Percentiles rank a stretch among this genome's conserved stretches.
Evolutionary conservation across 2,888 invertebrate species (phyloP).

Genomic region (Polyommatus iphigenia): DNA sequence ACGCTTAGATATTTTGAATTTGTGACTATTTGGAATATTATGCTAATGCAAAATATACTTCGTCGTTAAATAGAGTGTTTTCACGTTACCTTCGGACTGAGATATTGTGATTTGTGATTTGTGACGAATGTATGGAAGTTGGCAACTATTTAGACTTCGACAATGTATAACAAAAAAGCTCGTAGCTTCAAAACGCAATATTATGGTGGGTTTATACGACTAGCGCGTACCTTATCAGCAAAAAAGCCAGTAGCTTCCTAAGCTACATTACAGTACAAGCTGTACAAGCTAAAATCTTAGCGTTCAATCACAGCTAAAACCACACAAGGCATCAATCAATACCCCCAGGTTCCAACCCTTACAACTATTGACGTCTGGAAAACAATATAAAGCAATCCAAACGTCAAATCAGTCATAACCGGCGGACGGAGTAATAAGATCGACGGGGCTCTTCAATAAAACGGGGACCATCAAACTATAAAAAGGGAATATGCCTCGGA

Average conservation of each 20-base stretch:
- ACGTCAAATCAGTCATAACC: conserved; percentile 40
- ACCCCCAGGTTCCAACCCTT: not conserved
- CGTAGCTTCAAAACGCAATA: too few species aligned
- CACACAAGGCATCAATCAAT: not conserved
- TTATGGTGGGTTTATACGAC: too few species aligned
- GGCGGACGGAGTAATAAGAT: conserved; percentile 65
- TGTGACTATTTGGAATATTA: not conserved
- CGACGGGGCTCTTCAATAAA: conserved; percentile 76
- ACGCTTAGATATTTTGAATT: not conserved
- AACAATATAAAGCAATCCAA: conserved; percentile 32
- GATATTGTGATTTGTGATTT: too few species aligned
- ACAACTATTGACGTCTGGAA: conserved; percentile 27
- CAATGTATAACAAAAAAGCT: too few species aligned
- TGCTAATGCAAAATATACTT: not conserved
- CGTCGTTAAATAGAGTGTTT: too few species aligned
- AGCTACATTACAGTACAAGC: not conserved
- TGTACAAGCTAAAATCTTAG: not conserved
- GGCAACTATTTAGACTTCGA: too few species aligned
- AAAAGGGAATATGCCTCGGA: conserved; percentile 67
- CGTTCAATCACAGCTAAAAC: not conserved
- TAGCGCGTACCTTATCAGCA: too few species aligned
- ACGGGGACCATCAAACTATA: conserved; percentile 75
- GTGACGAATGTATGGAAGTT: too few species aligned
- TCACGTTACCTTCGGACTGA: too few species aligned
- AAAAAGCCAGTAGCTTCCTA: too few species aligned